Conservation (phyloP, 2,888 invertebrate genomes). For the Ormyrus thymus region DNA sequence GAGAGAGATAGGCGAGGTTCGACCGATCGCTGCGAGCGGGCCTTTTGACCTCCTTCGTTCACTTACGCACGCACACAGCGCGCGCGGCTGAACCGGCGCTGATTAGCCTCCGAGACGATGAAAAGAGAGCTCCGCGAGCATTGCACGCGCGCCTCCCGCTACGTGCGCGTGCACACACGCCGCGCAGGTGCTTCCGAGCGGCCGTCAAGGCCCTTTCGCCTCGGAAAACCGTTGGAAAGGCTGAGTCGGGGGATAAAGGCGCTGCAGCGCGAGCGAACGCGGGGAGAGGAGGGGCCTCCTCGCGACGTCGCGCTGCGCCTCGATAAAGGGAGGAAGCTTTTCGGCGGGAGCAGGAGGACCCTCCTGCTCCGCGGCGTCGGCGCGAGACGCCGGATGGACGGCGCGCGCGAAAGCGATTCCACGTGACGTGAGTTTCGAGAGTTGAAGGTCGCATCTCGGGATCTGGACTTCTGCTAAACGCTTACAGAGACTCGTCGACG, state of each 20-base stretch:
- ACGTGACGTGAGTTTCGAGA: conserved; percentile 16
- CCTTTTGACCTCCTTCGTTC: conserved; percentile 46
- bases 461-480: conserved; percentile 1
- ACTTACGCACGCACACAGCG: background rate
- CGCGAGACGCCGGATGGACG: too few species aligned
- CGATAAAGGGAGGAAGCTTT: too few species aligned
- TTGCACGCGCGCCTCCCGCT: too few species aligned
- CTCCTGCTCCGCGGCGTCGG: too few species aligned
- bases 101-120: conserved; percentile 7
- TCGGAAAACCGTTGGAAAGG: too few species aligned
- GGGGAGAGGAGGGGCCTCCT: too few species aligned
- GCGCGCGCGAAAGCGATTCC: background rate
- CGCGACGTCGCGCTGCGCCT: too few species aligned
- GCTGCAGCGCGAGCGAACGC: too few species aligned
- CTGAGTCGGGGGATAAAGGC: too few species aligned
- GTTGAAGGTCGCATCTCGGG: conserved; percentile 19
- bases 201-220: too few species aligned
- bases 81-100: background rate
- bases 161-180: too few species aligned
- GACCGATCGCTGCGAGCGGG: background rate
- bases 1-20: background rate
- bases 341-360: too few species aligned
- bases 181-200: background rate
- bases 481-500: background rate
- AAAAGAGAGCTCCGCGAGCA: background rate